Evolutionary conservation across 2,797 vertebrate species (phyloP).

Genomic region (Sphaeramia orbicularis): DNA sequence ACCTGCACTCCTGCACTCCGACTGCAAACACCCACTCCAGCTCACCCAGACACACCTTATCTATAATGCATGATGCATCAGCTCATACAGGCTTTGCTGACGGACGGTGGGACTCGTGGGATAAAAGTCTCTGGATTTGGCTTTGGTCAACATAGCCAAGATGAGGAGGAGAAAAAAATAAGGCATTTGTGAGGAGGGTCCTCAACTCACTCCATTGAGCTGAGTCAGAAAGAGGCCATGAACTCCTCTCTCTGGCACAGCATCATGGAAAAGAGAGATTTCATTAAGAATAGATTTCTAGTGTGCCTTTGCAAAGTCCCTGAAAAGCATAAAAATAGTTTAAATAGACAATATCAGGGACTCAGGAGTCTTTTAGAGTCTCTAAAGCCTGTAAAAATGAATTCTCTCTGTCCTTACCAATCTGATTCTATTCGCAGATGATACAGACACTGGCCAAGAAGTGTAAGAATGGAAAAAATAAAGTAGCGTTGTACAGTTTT

Average conservation of each 20-base stretch:
- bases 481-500: constrained; percentile 13
- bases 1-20: constrained; percentile 46
- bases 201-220: constrained; percentile 41
- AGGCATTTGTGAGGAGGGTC: constrained; percentile 30
- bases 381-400: constrained; percentile 31
- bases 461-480: constrained; percentile 35
- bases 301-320: constrained; percentile 20
- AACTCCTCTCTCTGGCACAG: constrained; percentile 33
- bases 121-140: constrained; percentile 33
- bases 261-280: constrained; percentile 23
- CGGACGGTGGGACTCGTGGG: constrained; percentile 46
- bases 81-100: constrained; percentile 64
- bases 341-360: constrained; percentile 28
- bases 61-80: constrained; percentile 82
- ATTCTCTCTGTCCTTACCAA: constrained; percentile 26
- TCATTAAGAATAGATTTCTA: constrained; percentile 36
- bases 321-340: constrained; percentile 3
- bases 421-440: constrained; percentile 48
- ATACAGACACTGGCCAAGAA: constrained; percentile 45
- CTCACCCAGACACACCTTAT: constrained; percentile 75
- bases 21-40: constrained; percentile 67
- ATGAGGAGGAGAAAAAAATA: constrained; percentile 1
- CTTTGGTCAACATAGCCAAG: constrained; percentile 9
- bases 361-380: constrained; percentile 26
- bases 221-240: constrained; percentile 55